Conservation (phyloP, 2,113 vertebrate genomes). For the Naja naja region DNA sequence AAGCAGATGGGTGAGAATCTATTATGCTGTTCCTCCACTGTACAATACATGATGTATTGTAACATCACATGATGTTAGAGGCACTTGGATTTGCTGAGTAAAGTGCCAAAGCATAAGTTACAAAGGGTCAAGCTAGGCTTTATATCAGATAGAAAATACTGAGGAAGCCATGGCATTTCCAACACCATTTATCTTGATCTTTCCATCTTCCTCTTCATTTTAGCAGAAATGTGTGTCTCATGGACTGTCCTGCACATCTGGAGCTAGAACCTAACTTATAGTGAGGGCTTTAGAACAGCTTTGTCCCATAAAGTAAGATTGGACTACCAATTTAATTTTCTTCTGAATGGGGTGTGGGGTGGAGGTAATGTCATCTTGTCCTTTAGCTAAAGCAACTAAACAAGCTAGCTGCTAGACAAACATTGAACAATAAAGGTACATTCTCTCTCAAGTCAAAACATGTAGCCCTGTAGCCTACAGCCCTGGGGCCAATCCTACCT, state of each 20-base stretch:
- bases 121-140: not conserved
- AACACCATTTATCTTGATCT: not conserved
- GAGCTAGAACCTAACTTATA: not conserved
- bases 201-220: not conserved
- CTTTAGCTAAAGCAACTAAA: not conserved
- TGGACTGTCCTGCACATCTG: not conserved
- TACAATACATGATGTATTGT: not conserved
- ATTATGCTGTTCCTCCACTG: not conserved
- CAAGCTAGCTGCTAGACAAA: not conserved
- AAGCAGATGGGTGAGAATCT: not conserved
- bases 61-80: not conserved
- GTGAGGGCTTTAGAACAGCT: not conserved
- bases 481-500: not conserved
- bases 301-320: not conserved
- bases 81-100: not conserved
- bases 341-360: not conserved
- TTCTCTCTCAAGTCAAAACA: not conserved
- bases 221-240: not conserved
- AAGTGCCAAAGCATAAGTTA: not conserved
- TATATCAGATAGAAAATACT: not conserved
- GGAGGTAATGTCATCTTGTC: not conserved
- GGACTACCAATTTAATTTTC: not conserved
- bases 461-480: not conserved
- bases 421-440: not conserved
- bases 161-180: not conserved